Conservation (phyloP, 2,888 invertebrate genomes). For the Phaedon cochleariae region DNA sequence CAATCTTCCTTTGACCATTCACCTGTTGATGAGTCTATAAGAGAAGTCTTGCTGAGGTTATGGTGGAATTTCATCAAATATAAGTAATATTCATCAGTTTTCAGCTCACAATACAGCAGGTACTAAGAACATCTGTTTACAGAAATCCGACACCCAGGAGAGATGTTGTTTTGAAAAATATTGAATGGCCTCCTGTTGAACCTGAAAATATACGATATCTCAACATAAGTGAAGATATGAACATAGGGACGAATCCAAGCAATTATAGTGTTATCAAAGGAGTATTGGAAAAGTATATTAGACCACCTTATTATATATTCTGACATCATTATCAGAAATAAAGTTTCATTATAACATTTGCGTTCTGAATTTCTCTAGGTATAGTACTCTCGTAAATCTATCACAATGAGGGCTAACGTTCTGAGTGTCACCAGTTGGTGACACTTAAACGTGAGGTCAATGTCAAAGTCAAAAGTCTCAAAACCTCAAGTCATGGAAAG, state of each 20-base stretch:
- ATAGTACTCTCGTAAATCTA: too few relatives aligned
- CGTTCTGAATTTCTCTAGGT: too few relatives aligned
- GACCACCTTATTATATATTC: neutral
- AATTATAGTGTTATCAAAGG: neutral
- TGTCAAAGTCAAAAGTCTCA: too few relatives aligned
- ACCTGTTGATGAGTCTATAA: neutral
- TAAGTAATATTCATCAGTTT: slow-evolving; percentile 7
- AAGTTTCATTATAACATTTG: too few relatives aligned
- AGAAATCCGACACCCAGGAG: slow-evolving; percentile 26
- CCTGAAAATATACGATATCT: slow-evolving; percentile 15
- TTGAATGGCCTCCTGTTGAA: slow-evolving; percentile 16
- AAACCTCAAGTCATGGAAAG: too few relatives aligned
- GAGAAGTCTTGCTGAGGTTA: slow-evolving; percentile 15
- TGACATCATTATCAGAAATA: too few relatives aligned
- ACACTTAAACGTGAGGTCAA: too few relatives aligned
- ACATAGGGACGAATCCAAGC: slow-evolving; percentile 4
- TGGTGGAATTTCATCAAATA: slow-evolving; percentile 28
- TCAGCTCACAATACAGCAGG: neutral
- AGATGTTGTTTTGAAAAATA: slow-evolving; percentile 8
- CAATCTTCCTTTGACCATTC: neutral
- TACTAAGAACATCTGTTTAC: neutral
- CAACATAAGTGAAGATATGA: slow-evolving; percentile 15
- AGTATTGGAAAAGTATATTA: neutral
- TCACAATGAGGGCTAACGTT: too few relatives aligned
- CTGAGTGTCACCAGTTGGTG: too few relatives aligned